Conservation (phyloP, 2,113 vertebrate genomes). For the Fukomys damarensis region DNA sequence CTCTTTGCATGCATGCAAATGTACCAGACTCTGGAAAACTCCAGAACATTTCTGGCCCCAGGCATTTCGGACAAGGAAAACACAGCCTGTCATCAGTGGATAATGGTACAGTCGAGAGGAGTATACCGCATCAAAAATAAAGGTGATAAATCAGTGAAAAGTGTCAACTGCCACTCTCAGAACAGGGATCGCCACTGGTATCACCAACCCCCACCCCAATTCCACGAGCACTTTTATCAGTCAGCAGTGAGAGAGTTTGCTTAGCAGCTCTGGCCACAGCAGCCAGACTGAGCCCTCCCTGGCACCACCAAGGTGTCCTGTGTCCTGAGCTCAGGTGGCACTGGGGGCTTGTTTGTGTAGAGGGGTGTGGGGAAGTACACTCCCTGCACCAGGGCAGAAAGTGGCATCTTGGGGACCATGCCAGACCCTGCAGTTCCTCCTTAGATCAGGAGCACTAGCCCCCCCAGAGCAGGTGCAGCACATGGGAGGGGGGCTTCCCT, state of each 20-base stretch:
- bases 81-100: background rate
- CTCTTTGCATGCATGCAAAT: background rate
- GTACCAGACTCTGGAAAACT: no score
- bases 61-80: background rate
- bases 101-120: background rate
- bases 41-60: no score
- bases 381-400: background rate
- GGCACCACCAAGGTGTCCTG: background rate
- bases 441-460: background rate
- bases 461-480: background rate
- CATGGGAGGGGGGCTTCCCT: background rate
- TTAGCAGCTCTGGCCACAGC: background rate
- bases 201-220: background rate
- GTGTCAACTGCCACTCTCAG: background rate
- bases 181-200: no score
- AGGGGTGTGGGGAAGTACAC: background rate
- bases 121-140: background rate
- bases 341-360: background rate
- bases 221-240: background rate
- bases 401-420: background rate
- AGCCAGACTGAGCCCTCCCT: background rate
- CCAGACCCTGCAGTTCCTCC: background rate
- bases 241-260: background rate
- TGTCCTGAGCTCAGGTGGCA: background rate
- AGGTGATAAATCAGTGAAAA: background rate